Evolutionary conservation across 37 sponge, comb jelly and placozoan genomes (phyloP), one percentile per base, ranked within the genome.

Genomic region (Amphimedon queenslandica): DNA sequence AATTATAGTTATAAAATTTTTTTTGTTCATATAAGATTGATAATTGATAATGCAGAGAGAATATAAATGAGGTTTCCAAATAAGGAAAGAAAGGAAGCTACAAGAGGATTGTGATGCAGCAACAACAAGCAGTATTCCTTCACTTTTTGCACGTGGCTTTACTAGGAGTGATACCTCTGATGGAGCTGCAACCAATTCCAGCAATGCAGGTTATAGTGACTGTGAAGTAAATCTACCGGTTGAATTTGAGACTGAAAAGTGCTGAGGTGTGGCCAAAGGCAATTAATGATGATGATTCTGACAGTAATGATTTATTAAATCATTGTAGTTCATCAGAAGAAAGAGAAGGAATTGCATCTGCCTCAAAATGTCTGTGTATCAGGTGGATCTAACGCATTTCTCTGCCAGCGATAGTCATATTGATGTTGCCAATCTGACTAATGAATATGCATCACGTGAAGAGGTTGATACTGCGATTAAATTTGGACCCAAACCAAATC

Each of bases 341-440:
- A n/a, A n/a, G n/a, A n/a, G n/a, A n/a, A n/a, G n/a, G n/a, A n/a
- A n/a, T n/a, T n/a, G n/a, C n/a, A n/a, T n/a, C n/a, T n/a, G n/a
- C n/a, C n/a, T n/a, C n/a, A n/a, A n/a, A n/a, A n/a, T n/a, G n/a
- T n/a, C 53, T 18, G 53, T 47, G 13, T 8, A 8, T 47, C 53
- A 47, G 53, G 13, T 47, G 53, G 13, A 47, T 18, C 13, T 18
- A 13, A 47, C 53, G 13, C 53, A 47, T 8, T 47, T 13, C n/a
- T 66, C 37, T 66, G 37, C 67, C n/a, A 31, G 28, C 28, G 6
- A 35, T 30, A 36, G 23, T 66, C 29, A 31, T 66, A 31, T 36
- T 66, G 67, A 66, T 66, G 67, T 66, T 36, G 67, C 31, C 37
- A 36, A 36, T n/a, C 34, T 66, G 23, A 35, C 34, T 31, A 66